phyloP scores from a whole-genome alignment of 2,888 invertebrate species.

The Acronicta aceris region DNA sequence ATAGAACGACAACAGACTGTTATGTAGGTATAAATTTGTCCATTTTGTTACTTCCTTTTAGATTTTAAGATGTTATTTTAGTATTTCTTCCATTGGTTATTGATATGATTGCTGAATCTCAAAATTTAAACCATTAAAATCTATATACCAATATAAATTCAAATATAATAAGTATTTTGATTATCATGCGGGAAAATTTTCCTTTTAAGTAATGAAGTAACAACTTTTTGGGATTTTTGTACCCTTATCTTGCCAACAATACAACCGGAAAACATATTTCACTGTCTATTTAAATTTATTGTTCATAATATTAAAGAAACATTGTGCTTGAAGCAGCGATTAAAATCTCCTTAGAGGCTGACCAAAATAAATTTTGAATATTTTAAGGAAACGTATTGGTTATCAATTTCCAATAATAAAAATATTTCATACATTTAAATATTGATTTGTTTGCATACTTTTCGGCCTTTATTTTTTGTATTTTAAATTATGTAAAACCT shows the following conservation, averaged over 20 bases:
- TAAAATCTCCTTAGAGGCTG: conserved; percentile 32
- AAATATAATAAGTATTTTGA: conserved; percentile 6
- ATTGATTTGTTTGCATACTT: conserved; percentile 11
- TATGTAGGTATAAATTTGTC: conserved; percentile 70
- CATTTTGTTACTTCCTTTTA: conserved; percentile 66
- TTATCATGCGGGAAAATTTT: conserved; percentile 5
- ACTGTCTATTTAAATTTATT: conserved; percentile 5
- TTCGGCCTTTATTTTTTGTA: conserved; percentile 29
- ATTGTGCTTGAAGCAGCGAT: neutral
- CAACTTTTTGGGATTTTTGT: conserved; percentile 10
- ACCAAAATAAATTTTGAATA: conserved; percentile 11
- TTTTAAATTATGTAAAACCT: conserved; percentile 40
- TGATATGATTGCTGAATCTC: conserved; percentile 62
- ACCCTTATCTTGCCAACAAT: conserved; percentile 37
- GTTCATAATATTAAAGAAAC: neutral
- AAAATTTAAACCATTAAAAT: conserved; percentile 45
- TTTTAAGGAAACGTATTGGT: conserved; percentile 8
- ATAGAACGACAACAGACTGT: conserved; percentile 74
- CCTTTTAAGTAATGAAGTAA: neutral
- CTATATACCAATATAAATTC: conserved; percentile 32
- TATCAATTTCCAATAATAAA: conserved; percentile 9
- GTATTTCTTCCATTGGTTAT: conserved; percentile 49
- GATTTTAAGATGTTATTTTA: conserved; percentile 61
- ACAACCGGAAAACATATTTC: conserved; percentile 15
- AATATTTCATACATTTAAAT: conserved; percentile 17